Percentiles rank a stretch among this genome's conserved stretches.
These are phyloP conservation scores for Rhynchonycteris naso DNA, from an alignment of 2,797 vertebrate species.

Conservation along the genomic window DNA sequence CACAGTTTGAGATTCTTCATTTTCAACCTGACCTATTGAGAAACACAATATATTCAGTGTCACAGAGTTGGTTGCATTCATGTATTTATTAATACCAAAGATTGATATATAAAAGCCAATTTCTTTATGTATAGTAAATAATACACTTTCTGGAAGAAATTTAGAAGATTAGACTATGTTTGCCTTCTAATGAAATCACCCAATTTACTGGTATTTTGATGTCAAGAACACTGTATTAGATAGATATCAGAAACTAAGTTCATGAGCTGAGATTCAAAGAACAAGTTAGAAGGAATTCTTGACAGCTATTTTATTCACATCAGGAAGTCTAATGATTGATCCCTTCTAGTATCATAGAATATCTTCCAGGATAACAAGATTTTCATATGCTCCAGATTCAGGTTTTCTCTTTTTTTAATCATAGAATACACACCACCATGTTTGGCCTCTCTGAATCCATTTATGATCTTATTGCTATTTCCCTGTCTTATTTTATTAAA, in stretches of 20 bases:
- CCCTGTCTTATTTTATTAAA: not conserved
- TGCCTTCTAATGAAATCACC: not conserved
- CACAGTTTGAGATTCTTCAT: not conserved
- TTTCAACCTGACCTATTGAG: not conserved
- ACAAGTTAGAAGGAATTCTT: not conserved
- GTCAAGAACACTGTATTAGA: not conserved
- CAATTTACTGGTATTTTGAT: not conserved
- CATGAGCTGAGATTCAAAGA: not conserved
- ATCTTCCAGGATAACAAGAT: not conserved
- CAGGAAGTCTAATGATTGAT: not conserved
- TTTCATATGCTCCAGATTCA: not conserved
- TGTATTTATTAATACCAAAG: constrained; percentile 18
- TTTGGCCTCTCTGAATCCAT: not conserved
- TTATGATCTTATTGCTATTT: not conserved
- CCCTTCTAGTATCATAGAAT: not conserved
- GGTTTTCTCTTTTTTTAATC: not conserved
- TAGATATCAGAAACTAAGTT: not conserved
- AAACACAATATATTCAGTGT: not conserved
- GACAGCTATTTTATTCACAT: not conserved
- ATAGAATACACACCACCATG: not conserved
- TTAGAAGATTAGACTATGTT: not conserved
- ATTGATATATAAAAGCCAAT: not conserved
- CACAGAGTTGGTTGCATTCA: not conserved
- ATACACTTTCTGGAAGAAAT: not conserved
- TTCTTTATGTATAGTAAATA: not conserved